phyloP scores from a whole-genome alignment of 2,888 invertebrate genomes.

The Drosophila putrida region DNA sequence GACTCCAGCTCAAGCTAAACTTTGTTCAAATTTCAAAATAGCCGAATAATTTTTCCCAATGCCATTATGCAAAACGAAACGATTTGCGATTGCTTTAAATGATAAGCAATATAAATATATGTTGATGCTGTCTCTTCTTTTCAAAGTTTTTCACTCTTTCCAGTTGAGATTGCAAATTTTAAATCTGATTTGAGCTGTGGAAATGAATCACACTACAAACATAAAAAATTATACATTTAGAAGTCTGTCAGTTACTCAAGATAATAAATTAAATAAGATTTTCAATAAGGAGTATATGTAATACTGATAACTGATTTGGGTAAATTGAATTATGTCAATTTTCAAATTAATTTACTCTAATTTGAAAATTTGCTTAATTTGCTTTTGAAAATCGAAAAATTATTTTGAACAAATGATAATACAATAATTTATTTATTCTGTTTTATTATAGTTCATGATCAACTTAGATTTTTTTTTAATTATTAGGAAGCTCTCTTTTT shows the following conservation, averaged over 20 bases:
- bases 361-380: too few relatives aligned
- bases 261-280: background rate
- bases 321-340: too few relatives aligned
- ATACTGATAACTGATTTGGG: background rate
- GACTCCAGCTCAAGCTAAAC: constrained; percentile 15
- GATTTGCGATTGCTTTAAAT: constrained; percentile 78
- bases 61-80: constrained; percentile 76
- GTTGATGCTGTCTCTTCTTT: constrained; percentile 34
- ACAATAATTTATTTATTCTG: background rate
- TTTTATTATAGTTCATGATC: background rate
- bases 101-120: constrained; percentile 69
- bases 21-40: constrained; percentile 63
- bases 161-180: constrained; percentile 5
- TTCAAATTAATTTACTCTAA: too few relatives aligned
- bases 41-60: constrained; percentile 61
- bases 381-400: background rate
- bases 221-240: background rate
- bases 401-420: background rate
- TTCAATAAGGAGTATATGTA: background rate
- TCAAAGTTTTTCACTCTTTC: background rate
- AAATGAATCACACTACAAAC: background rate
- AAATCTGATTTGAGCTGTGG: background rate
- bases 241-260: background rate
- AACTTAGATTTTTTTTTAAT: background rate
- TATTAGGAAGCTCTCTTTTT: too few relatives aligned